phyloP scores from a whole-genome alignment of 92 coral and sea anemone genomes.

The Hydrozoanthus gracilis region DNA sequence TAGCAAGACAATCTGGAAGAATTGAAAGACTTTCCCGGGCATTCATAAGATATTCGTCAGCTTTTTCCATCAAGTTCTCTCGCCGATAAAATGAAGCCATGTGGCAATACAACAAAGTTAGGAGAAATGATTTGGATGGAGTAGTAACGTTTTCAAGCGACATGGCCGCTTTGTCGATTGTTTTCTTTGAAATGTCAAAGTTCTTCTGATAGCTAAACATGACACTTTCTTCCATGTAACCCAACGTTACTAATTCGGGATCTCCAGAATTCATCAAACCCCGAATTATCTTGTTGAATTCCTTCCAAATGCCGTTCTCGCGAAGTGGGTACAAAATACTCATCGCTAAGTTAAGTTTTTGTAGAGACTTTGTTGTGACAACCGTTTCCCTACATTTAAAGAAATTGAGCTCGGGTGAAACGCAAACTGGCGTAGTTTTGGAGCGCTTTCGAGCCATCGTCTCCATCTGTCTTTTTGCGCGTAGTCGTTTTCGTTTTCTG shows the following conservation, averaged over 20 bases:
- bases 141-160: neutral
- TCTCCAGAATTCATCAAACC: neutral
- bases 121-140: neutral
- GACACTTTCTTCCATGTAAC: neutral
- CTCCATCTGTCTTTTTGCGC: neutral
- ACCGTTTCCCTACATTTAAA: neutral
- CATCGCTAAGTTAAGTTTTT: neutral
- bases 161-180: neutral
- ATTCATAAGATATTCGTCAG: neutral
- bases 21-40: neutral
- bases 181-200: neutral
- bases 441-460: neutral
- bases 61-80: neutral
- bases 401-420: neutral
- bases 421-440: neutral
- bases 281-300: neutral
- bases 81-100: slow-evolving; percentile 5
- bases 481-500: neutral
- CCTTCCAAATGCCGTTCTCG: neutral
- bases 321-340: neutral
- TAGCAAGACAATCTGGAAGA: slow-evolving; percentile 2
- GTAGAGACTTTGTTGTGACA: neutral
- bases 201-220: neutral
- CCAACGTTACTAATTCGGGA: neutral
- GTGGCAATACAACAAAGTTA: neutral